These are phyloP conservation scores for Cyrtorhinus lividipennis DNA, from an alignment of 1,140 invertebrate species.

Conservation along the genomic window DNA sequence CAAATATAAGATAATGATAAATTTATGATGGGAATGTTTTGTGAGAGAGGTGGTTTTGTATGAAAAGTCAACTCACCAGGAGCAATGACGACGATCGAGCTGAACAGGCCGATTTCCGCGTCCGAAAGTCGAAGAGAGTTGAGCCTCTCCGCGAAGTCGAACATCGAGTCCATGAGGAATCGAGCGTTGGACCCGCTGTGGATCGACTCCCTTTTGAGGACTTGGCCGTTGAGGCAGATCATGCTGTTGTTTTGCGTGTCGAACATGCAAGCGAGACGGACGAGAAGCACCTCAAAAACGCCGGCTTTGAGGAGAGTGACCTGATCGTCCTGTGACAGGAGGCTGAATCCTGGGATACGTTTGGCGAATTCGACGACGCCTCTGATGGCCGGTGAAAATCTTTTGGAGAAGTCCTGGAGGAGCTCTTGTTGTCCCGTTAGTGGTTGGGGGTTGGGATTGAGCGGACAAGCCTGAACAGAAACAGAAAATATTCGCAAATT, in stretches of 20 bases:
- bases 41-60: not conserved
- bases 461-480: slow-evolving; percentile 71
- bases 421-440: slow-evolving; percentile 59
- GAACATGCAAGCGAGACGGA: slow-evolving; percentile 86
- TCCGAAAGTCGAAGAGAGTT: slow-evolving; percentile 80
- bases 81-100: slow-evolving; percentile 86
- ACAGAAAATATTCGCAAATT: slow-evolving; percentile 35
- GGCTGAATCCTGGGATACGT: slow-evolving; percentile 86
- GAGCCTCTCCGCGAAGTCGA: slow-evolving; percentile 90
- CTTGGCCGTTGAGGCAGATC: slow-evolving; percentile 83
- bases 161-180: slow-evolving; percentile 91
- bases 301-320: slow-evolving; percentile 91
- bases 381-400: slow-evolving; percentile 88
- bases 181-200: slow-evolving; percentile 79
- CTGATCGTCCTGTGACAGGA: slow-evolving; percentile 90
- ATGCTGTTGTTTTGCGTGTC: slow-evolving; percentile 75
- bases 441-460: slow-evolving; percentile 83
- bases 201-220: slow-evolving; percentile 76
- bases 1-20: not conserved
- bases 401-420: slow-evolving; percentile 75
- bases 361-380: slow-evolving; percentile 97
- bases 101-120: slow-evolving; percentile 85
- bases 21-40: not conserved
- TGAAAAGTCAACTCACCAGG: slow-evolving; percentile 41
- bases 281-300: slow-evolving; percentile 84